Evolutionary conservation across 92 coral and sea anemone genomes (phyloP).

Genomic region (Ricordea florida): DNA sequence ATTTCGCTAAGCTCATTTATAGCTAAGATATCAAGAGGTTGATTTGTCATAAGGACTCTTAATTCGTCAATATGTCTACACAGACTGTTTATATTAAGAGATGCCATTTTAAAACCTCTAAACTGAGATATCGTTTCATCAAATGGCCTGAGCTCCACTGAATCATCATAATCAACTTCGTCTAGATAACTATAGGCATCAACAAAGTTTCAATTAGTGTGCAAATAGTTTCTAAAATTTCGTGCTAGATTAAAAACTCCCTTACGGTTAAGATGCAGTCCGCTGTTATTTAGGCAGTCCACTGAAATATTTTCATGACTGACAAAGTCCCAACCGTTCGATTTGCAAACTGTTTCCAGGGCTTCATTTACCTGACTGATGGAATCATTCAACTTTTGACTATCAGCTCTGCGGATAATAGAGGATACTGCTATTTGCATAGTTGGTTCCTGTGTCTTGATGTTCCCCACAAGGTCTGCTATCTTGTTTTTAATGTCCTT

Average conservation of each 20-base stretch:
- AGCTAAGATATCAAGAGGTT: not conserved
- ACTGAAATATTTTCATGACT: conserved; percentile 4
- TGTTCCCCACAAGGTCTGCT: not conserved
- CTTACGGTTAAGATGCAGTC: conserved; percentile 23
- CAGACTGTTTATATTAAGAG: not conserved
- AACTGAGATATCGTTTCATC: not conserved
- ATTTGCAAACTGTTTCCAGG: not conserved
- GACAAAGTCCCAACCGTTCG: conserved; percentile 12
- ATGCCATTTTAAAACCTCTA: conserved; percentile 11
- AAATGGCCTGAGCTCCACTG: not conserved
- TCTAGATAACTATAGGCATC: too few species aligned
- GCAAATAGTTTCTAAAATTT: conserved; percentile 22
- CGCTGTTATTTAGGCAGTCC: not conserved
- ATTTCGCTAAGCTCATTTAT: not conserved
- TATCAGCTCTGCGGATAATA: not conserved
- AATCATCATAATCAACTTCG: not conserved
- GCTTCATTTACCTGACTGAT: not conserved
- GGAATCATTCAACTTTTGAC: not conserved
- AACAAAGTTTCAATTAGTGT: not conserved
- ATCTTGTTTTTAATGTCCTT: conserved; percentile 4
- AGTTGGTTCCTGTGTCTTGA: not conserved
- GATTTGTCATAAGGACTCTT: too few species aligned
- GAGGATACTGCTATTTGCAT: not conserved
- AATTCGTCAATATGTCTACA: not conserved
- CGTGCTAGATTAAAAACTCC: not conserved